Percentiles rank a stretch among this genome's conserved stretches.
Conservation (phyloP, 1,140 invertebrate species). For the Drosophila arawakana region DNA sequence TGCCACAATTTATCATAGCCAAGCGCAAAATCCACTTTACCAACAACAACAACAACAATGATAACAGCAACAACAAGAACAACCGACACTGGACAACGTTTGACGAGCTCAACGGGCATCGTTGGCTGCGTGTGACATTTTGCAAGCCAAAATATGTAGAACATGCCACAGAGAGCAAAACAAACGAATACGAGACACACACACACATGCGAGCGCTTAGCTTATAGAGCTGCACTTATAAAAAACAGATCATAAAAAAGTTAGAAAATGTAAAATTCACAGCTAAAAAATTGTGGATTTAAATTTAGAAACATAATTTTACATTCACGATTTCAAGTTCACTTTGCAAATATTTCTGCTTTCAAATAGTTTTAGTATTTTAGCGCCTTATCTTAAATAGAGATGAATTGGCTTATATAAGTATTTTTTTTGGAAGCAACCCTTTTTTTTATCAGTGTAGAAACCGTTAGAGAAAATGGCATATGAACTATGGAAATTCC, state of each 20-base stretch:
- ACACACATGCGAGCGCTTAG: not conserved
- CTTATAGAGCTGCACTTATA: not conserved
- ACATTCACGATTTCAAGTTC: too few relatives aligned
- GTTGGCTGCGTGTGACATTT: constrained; percentile 81
- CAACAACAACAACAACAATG: constrained; percentile 36
- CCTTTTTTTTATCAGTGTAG: not conserved
- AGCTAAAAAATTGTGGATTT: too few relatives aligned
- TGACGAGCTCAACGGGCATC: constrained; percentile 49
- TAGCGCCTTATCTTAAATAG: too few relatives aligned
- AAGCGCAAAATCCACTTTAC: constrained; percentile 78
- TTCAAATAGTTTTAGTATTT: too few relatives aligned
- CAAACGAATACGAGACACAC: not conserved
- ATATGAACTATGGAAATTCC: constrained; percentile 83
- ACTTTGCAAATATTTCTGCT: too few relatives aligned
- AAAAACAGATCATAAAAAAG: not conserved
- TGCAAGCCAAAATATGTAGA: constrained; percentile 82
- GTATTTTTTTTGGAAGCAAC: too few relatives aligned
- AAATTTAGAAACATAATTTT: too few relatives aligned
- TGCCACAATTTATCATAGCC: constrained; percentile 79
- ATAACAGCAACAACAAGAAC: constrained; percentile 26
- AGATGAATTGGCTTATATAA: too few relatives aligned
- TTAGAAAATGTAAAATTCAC: too few relatives aligned
- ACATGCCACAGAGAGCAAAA: constrained; percentile 65
- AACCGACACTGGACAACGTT: constrained; percentile 37
- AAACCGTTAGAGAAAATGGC: constrained; percentile 69